These are phyloP conservation scores for Drosophila hamatofila DNA, from an alignment of 2,888 invertebrate genomes.

Conservation along the genomic window DNA sequence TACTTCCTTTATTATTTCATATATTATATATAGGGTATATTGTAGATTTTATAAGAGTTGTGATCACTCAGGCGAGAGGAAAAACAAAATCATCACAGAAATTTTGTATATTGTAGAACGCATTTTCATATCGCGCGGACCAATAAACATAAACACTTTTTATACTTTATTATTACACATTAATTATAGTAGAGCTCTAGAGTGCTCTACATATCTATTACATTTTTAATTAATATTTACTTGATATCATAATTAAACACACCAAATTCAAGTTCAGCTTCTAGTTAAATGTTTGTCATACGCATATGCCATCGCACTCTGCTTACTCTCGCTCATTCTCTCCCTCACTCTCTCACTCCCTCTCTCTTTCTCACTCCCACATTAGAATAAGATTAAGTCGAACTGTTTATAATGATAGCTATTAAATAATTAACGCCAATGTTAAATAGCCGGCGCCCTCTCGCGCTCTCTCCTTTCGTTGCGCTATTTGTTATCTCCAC, in stretches of 20 bases:
- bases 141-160: not conserved
- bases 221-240: not conserved
- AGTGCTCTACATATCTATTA: not conserved
- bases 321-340: not conserved
- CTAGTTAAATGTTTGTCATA: not conserved
- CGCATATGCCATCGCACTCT: not conserved
- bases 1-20: too few species aligned
- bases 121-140: not conserved
- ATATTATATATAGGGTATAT: too few species aligned
- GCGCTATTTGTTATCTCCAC: constrained; percentile 22
- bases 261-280: constrained; percentile 26
- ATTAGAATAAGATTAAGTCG: not conserved
- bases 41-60: too few species aligned
- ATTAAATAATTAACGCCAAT: constrained; percentile 56
- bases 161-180: not conserved
- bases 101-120: not conserved
- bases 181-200: not conserved
- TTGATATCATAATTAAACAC: not conserved
- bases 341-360: not conserved
- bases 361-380: not conserved
- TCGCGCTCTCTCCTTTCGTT: constrained; percentile 9
- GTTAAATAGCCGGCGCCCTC: constrained; percentile 26
- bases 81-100: too few species aligned
- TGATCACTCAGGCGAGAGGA: too few species aligned
- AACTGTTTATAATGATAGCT: constrained; percentile 20